Evolutionary conservation across 2,797 vertebrate genomes (phyloP).

Genomic region (Artibeus jamaicensis): DNA sequence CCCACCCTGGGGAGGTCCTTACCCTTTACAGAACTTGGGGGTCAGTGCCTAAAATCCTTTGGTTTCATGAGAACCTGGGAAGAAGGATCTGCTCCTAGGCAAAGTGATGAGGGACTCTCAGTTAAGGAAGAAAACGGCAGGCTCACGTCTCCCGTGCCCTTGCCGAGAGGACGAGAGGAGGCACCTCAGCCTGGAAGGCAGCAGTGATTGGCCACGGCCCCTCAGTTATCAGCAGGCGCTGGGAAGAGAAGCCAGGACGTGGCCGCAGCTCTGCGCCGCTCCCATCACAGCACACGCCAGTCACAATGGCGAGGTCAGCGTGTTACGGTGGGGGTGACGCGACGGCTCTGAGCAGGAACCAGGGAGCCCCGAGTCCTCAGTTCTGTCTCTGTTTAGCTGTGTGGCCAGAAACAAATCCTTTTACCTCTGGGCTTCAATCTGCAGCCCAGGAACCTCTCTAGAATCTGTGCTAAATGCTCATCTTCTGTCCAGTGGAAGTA

Average conservation of each 20-base stretch:
- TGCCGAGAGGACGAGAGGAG: not conserved
- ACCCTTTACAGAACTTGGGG: not conserved
- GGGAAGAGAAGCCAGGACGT: not conserved
- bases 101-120: not conserved
- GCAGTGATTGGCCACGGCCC: not conserved
- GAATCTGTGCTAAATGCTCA: not conserved
- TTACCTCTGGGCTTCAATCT: not conserved
- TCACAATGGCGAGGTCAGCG: not conserved
- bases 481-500: not conserved
- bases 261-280: not conserved
- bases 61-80: not conserved
- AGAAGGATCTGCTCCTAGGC: not conserved
- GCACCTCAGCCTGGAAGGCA: not conserved
- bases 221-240: not conserved
- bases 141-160: accelerated
- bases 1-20: not conserved
- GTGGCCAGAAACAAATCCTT: not conserved
- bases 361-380: not conserved
- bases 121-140: not conserved
- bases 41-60: not conserved
- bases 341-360: not conserved
- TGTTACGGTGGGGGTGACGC: not conserved
- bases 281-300: not conserved
- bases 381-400: not conserved
- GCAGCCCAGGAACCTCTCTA: not conserved